phyloP scores from a whole-genome alignment of 2,113 vertebrate genomes.

The Melanotaenia duboulayi region DNA sequence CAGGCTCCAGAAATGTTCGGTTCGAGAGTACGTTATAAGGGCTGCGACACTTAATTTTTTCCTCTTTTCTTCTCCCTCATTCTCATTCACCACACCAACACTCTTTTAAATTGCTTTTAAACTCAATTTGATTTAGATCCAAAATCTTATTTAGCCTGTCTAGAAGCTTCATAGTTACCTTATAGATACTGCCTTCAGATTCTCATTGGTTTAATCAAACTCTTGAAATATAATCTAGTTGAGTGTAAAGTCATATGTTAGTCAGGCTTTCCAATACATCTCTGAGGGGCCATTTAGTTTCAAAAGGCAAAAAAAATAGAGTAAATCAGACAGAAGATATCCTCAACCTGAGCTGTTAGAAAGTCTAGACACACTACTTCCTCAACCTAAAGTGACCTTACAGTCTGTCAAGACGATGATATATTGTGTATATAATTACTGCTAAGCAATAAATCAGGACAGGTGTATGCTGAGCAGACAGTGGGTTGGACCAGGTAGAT shows the following conservation, averaged over 20 bases:
- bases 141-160: slow-evolving; percentile 19
- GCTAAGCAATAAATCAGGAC: slow-evolving; percentile 45
- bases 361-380: slow-evolving; percentile 62
- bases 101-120: slow-evolving; percentile 34
- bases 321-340: slow-evolving; percentile 69
- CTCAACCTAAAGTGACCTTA: slow-evolving; percentile 54
- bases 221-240: slow-evolving; percentile 31
- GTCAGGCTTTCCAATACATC: slow-evolving; percentile 49
- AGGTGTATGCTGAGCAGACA: slow-evolving; percentile 57
- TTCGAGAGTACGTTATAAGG: slow-evolving; percentile 11
- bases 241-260: slow-evolving; percentile 59
- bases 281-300: slow-evolving; percentile 55
- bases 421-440: slow-evolving; percentile 46
- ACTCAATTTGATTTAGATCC: slow-evolving; percentile 32
- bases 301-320: slow-evolving; percentile 54
- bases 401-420: slow-evolving; percentile 22
- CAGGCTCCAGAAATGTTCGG: neutral
- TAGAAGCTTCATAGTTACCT: slow-evolving; percentile 2
- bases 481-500: slow-evolving; percentile 49
- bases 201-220: slow-evolving; percentile 45
- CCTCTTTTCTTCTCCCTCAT: slow-evolving; percentile 27
- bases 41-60: slow-evolving; percentile 33
- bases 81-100: slow-evolving; percentile 19
- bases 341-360: slow-evolving; percentile 26
- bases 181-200: slow-evolving; percentile 24